Evolutionary conservation across 2,113 vertebrate genomes (phyloP), one percentile per base, ranked within the genome.

Genomic region (Neopipo cinnamomea): DNA sequence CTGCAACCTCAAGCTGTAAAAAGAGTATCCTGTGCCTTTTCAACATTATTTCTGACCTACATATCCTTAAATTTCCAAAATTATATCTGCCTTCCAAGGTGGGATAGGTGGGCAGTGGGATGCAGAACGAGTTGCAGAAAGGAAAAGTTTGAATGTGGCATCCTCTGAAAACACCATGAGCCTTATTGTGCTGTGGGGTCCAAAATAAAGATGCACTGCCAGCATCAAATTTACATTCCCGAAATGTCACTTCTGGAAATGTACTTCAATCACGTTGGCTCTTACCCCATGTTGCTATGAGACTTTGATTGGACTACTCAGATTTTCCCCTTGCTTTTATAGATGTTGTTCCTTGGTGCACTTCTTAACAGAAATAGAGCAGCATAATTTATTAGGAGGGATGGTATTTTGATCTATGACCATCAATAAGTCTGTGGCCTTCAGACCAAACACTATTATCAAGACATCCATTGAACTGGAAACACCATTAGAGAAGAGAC

Each of bases 361-460:
- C 50, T 86, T 82, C 91, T 94, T 91, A 93, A 85, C 78, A 96
- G 56, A 93, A 96, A 86, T 6, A 89, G 39, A 30, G 65, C 35
- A 92, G 56, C 50, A 96, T 96, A 93, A 96, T 96, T 94, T 92
- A 97, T 96, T 82, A 89, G 93, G 91, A 96, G 83, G 30, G 66
- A 94, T 91, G 77, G 85, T 46, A 46, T 95, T 96, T 97, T 97
- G 96, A 86, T 95, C 74, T 91, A 75, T 94, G 65, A 94, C 73
- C 86, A 81, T 96, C 95, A 90, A 90, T 95, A 96, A 41, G 37
- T 84, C 93, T 71, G 44, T 86, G 92, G 94, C 95, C 93, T 95
- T 95, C 84, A 92, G 81, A 93, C 67, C 74, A 94, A 96, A 94
- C 49, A 52, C 56, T 61, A 58, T 85, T 83, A 95, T 81, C 66